Evolutionary conservation across 2,113 vertebrate genomes (phyloP), one percentile per base, ranked within the genome.

Genomic region (Sapajus apella): DNA sequence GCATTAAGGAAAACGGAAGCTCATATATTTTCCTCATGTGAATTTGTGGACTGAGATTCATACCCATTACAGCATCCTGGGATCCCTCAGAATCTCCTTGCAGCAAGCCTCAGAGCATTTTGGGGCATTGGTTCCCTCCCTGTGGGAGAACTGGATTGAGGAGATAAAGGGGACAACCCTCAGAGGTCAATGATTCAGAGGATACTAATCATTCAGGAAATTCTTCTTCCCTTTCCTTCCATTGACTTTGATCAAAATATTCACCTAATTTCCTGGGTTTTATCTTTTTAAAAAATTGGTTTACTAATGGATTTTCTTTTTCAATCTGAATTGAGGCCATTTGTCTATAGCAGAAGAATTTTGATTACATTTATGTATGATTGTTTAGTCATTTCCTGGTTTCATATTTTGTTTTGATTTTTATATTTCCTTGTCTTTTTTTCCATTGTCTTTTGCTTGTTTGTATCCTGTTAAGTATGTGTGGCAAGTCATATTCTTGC

Each of bases 351-450:
- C 37, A 94, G 64, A 87, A 55, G 52, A 52, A 52, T 87, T 95
- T 76, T 96, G 13, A 94, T 70, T 76, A 5, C 45, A 76, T 90
- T 79, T 76, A 87, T 40, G 32, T 87, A 18, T 84, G 86, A 82
- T 93, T 52, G n/a, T 81, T 92, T 95, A 87, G 68, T 96, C 45
- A 82, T 92, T 95, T 97, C 35, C 80, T 83, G 70, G 79, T 43
- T 92, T 90, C 45, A 75, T 90, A 40, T 87, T 97, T 91, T 77
- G 45, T 37, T 96, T 95, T 70, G 58, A 80, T 75, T 85, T 72
- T 93, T 92, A 56, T 35, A 40, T 84, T 95, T 90, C 9, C 70
- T 35, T 40, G 32, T 56, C 8, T 83, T 66, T 95, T 93, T 73
- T 52, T 52, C 86, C 52, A 66, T 90, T 92, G 27, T 45, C 70